These are phyloP conservation scores for Crypturellus undulatus DNA, from an alignment of 2,113 vertebrate species.

Conservation along the genomic window DNA sequence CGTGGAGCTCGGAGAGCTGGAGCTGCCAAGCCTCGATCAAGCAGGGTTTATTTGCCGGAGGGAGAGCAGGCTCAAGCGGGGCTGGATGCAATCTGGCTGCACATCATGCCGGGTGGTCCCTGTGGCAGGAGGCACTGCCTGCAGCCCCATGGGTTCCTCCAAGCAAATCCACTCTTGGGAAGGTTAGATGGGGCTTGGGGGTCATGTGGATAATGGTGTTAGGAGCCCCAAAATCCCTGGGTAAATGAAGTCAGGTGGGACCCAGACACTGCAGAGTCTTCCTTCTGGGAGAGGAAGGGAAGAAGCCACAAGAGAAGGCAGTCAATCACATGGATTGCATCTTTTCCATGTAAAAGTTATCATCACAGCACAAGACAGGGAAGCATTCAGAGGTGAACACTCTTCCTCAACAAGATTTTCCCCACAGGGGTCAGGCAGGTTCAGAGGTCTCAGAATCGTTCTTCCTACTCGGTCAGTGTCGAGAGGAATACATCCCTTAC, in stretches of 20 bases:
- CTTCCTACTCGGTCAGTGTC: neutral
- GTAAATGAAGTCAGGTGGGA: neutral
- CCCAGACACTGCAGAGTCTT: neutral
- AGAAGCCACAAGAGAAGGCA: neutral
- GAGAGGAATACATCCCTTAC: neutral
- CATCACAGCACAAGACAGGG: too few relatives aligned
- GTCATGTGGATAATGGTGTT: neutral
- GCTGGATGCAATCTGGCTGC: neutral
- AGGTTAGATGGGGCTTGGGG: accelerated
- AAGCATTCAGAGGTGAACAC: too few relatives aligned
- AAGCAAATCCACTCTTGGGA: neutral
- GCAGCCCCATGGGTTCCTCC: neutral
- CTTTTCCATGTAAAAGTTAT: neutral
- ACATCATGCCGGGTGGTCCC: accelerated
- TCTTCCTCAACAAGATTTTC: neutral
- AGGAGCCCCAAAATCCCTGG: neutral
- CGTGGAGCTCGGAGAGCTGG: neutral
- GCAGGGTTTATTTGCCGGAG: neutral
- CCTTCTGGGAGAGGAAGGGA: neutral
- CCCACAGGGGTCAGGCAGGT: too few relatives aligned
- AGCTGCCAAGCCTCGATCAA: neutral
- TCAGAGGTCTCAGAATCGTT: neutral
- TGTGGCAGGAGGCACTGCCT: accelerated
- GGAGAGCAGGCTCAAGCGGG: neutral
- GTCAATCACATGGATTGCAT: neutral